phyloP scores from a whole-genome alignment of 2,797 vertebrate species.

The Brachyrhaphis roseni region DNA sequence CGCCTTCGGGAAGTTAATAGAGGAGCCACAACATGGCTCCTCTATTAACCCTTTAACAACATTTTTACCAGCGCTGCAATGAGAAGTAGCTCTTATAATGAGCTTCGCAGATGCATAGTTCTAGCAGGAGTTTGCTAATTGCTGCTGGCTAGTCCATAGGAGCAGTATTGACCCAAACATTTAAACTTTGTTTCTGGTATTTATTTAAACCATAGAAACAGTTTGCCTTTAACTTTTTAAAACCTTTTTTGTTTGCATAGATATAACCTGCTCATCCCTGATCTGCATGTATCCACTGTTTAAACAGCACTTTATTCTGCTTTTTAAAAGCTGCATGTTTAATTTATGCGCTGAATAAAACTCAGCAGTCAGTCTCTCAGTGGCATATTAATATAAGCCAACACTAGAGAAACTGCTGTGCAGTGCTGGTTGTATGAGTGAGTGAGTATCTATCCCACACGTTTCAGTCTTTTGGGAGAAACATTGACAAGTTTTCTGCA shows the following conservation, averaged over 20 bases:
- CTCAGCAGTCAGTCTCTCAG: constrained; percentile 1
- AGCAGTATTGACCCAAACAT: background rate
- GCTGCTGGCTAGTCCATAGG: no score
- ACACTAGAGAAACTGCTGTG: constrained; percentile 10
- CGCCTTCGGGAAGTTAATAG: no score
- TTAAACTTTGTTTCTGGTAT: background rate
- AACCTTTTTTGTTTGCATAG: background rate
- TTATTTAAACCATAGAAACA: background rate
- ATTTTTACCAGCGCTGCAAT: no score
- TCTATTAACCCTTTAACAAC: no score
- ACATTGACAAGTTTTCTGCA: constrained; percentile 41
- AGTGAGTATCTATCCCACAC: constrained; percentile 24
- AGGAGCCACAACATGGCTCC: no score
- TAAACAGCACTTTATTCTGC: background rate
- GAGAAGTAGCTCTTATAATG: no score
- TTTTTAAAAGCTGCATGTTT: background rate
- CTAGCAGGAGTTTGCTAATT: no score
- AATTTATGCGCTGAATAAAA: constrained; percentile 4
- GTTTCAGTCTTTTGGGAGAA: constrained; percentile 24
- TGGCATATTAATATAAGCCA: constrained; percentile 12
- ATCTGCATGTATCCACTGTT: background rate
- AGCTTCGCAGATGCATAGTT: no score
- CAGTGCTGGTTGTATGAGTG: constrained; percentile 23
- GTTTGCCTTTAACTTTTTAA: background rate
- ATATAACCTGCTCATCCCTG: background rate